phyloP scores from a whole-genome alignment of 2,888 invertebrate species.

The Lochmaea crataegi region DNA sequence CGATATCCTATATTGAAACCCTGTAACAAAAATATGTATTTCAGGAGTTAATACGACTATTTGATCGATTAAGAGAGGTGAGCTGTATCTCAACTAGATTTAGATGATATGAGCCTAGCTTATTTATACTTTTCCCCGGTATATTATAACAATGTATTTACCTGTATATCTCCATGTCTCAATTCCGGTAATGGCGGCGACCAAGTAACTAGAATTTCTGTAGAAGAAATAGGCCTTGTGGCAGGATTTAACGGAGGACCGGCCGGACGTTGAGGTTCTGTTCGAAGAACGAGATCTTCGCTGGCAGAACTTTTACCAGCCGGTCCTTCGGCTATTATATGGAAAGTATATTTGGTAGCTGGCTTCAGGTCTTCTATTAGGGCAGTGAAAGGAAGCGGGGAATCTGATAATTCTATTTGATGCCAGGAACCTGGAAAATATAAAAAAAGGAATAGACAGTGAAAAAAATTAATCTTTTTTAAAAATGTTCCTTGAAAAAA shows the following conservation, averaged over 20 bases:
- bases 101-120: too few relatives aligned
- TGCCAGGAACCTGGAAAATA: slow-evolving; percentile 71
- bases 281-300: slow-evolving; percentile 72
- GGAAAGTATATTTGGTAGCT: slow-evolving; percentile 76
- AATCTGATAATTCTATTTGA: slow-evolving; percentile 73
- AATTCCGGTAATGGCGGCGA: slow-evolving; percentile 76
- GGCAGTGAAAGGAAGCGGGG: slow-evolving; percentile 72
- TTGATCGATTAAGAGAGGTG: background rate
- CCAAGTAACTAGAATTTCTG: slow-evolving; percentile 80
- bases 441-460: background rate
- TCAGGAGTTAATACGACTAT: background rate
- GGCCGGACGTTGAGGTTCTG: slow-evolving; percentile 78
- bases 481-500: too few relatives aligned
- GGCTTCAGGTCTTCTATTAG: slow-evolving; percentile 77
- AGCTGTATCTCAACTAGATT: too few relatives aligned
- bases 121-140: too few relatives aligned
- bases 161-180: slow-evolving; percentile 77
- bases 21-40: slow-evolving; percentile 53
- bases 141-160: slow-evolving; percentile 16
- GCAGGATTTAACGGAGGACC: slow-evolving; percentile 76
- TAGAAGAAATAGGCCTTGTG: slow-evolving; percentile 78
- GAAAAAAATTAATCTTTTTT: too few relatives aligned
- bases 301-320: slow-evolving; percentile 78
- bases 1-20: slow-evolving; percentile 81
- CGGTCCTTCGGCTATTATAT: slow-evolving; percentile 80